Conservation (phyloP, 2,113 vertebrate genomes). For the Dendrocopos noguchii region DNA sequence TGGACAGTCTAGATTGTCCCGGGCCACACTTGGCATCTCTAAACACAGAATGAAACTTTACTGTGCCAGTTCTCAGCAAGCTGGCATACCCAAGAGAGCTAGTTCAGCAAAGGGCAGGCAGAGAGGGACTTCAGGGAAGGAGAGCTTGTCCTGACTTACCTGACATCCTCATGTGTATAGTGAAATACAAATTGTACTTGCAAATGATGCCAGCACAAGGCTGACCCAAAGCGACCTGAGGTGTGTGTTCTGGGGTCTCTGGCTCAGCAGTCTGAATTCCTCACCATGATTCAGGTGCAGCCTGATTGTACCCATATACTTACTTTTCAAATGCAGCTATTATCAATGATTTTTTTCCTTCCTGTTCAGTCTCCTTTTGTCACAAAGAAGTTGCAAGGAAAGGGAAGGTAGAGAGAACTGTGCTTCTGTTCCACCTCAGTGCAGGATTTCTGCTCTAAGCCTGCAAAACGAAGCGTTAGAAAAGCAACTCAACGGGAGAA, state of each 20-base stretch:
- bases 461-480: not conserved
- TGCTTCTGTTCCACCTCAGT: not conserved
- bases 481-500: not conserved
- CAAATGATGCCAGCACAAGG: not conserved
- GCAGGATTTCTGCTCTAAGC: not conserved
- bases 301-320: not conserved
- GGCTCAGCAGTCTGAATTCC: not conserved
- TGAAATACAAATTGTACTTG: not conserved
- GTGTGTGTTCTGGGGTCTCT: not conserved
- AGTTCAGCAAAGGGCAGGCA: constrained; percentile 8
- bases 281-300: not conserved
- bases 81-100: not conserved
- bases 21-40: not conserved
- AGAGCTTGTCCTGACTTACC: not conserved
- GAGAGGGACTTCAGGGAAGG: not conserved
- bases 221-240: not conserved
- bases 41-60: not conserved
- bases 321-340: not conserved
- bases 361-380: not conserved
- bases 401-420: not conserved
- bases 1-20: not conserved
- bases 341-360: not conserved
- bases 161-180: not conserved
- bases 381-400: not conserved
- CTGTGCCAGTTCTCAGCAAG: not conserved